A percentile compares a stretch with the other conserved stretches of the same genome.
Conservation (phyloP, 1,140 invertebrate genomes). For the Oncopodura yosiiana region DNA sequence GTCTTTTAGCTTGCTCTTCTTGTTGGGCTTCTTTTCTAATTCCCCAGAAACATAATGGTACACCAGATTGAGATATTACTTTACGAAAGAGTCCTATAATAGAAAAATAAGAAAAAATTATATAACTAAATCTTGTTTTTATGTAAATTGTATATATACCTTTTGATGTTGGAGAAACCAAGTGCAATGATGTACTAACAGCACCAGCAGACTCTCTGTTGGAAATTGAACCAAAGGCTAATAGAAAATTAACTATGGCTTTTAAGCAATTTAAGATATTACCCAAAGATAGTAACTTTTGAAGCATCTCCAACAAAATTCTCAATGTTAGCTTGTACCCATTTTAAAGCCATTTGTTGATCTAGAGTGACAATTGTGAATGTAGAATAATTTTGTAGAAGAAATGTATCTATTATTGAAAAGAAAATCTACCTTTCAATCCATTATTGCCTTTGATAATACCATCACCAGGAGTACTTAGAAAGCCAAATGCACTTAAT, state of each 20-base stretch:
- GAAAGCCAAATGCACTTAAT: conserved; percentile 40
- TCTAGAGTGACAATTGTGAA: too few relatives aligned
- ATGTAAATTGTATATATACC: too few relatives aligned
- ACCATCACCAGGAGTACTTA: conserved; percentile 21
- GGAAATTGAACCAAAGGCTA: neutral
- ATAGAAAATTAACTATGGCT: too few relatives aligned
- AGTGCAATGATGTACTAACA: conserved; percentile 24
- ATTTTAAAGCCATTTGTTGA: too few relatives aligned
- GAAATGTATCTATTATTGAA: too few relatives aligned
- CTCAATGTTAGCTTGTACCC: too few relatives aligned
- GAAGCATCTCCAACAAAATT: too few relatives aligned
- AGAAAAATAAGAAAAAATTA: too few relatives aligned
- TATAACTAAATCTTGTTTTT: too few relatives aligned
- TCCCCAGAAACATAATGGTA: neutral
- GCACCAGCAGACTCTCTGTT: conserved; percentile 22
- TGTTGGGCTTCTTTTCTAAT: neutral
- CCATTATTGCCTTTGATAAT: conserved; percentile 20
- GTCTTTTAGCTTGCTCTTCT: neutral
- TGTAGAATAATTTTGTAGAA: too few relatives aligned
- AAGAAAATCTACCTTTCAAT: too few relatives aligned
- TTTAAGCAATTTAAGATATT: too few relatives aligned
- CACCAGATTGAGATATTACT: conserved; percentile 28
- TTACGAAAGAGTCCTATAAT: conserved; percentile 11
- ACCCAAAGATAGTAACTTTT: neutral
- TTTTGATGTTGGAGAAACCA: conserved; percentile 21